phyloP scores from a whole-genome alignment of 1,140 invertebrate species.

The Lanistes nyassanus region DNA sequence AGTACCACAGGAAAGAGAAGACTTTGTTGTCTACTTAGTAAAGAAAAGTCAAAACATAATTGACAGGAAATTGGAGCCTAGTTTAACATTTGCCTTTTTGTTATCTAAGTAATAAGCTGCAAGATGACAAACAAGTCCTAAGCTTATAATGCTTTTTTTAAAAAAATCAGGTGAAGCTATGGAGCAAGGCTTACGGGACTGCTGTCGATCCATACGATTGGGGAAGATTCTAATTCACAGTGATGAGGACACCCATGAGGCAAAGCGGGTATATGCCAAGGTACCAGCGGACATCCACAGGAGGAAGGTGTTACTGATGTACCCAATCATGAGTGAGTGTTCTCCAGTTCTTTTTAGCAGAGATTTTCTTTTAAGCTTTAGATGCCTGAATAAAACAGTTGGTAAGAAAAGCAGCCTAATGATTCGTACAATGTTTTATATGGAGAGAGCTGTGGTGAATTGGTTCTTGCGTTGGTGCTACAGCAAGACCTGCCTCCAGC shows the following conservation, averaged over 20 bases:
- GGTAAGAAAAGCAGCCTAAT: too few species aligned
- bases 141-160: not conserved
- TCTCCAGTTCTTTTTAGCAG: too few species aligned
- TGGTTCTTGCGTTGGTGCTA: not conserved
- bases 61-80: not conserved
- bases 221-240: conserved; percentile 98
- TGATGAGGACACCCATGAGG: conserved; percentile 95
- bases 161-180: conserved; percentile 87
- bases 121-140: too few species aligned
- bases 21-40: conserved; percentile 2
- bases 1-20: conserved; percentile 19
- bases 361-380: conserved; percentile 10
- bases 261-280: conserved; percentile 96
- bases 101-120: too few species aligned
- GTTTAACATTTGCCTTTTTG: not conserved
- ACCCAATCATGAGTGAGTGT: conserved; percentile 93
- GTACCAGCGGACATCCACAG: conserved; percentile 94
- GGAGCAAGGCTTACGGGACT: conserved; percentile 95
- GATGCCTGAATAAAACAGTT: not conserved
- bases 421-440: too few species aligned
- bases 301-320: conserved; percentile 94
- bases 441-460: too few species aligned
- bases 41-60: not conserved
- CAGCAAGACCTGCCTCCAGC: too few species aligned
- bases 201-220: conserved; percentile 94